Base-by-base conservation (phyloP, 2,888 invertebrate genomes). In the Pseudococcus longispinus region DNA sequence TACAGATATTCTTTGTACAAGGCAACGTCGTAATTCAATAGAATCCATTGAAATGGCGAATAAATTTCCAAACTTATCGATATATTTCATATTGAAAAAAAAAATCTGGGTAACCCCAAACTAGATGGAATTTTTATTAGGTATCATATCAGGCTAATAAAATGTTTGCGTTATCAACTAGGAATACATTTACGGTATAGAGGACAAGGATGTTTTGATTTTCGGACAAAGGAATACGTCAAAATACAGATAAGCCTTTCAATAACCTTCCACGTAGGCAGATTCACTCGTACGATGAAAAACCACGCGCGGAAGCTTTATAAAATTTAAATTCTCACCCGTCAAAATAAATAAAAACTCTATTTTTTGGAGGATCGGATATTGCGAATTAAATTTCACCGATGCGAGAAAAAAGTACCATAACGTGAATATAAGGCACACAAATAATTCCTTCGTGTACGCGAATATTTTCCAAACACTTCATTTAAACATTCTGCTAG, bases 21-120 rank as follows among this genome's bases (percentile, higher is more conserved):
- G 15, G 26, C 23, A 8, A 20, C 77, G 37, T 80, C 77, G 23
- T 80, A 80, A 80, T 70, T 70, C 70, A 70, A 70, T 29, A 70
- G 18, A 15, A 32, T 29, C 32, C 29, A 32, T 70, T 32, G 70
- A 70, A 29, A 70, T 70, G 8, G 70, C 2, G 70, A 70, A 70
- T 70, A 70, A 70, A 70, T 70, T 32, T 70, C 29, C 70, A 5
- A 29, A 70, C 15, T 70, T 70, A 70, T 70, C 70, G 29, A 70
- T 70, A 32, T 70, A 32, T 29, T 70, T 29, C 18, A 29, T 70
- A 70, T 23, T 60, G 70, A 70, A 70, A 29, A 70, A n/a, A 26
- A 29, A 26, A 70, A 70, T 70, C 18, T 70, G 1, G 1, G 6
- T 32, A 70, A 29, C 70, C 70, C 29, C 70, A 15, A 70, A 70